A percentile compares a stretch with the other conserved stretches of the same genome.
These are phyloP conservation scores for Cartodere bifasciata DNA, from an alignment of 2,888 invertebrate genomes.

Conservation along the genomic window DNA sequence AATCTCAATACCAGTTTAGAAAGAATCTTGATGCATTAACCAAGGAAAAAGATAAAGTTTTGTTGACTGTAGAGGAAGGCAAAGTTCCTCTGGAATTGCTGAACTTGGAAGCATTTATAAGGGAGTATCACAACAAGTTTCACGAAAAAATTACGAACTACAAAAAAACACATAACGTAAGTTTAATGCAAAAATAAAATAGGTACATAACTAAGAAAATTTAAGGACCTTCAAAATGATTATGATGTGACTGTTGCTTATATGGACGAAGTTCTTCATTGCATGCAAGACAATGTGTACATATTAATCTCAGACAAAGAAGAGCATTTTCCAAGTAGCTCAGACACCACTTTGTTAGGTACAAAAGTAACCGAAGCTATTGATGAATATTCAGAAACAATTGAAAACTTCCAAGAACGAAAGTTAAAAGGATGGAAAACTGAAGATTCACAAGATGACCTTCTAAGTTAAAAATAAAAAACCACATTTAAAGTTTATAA, in stretches of 20 bases:
- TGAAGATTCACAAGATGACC: slow-evolving; percentile 16
- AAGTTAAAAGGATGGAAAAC: slow-evolving; percentile 22
- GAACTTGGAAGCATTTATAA: too few relatives aligned
- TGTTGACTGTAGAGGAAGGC: slow-evolving; percentile 14
- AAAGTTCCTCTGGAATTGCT: slow-evolving; percentile 17
- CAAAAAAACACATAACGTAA: too few relatives aligned
- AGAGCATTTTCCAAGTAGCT: slow-evolving; percentile 19
- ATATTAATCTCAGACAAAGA: slow-evolving; percentile 21
- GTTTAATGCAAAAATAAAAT: too few relatives aligned
- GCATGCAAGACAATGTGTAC: slow-evolving; percentile 18
- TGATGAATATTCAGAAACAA: slow-evolving; percentile 17
- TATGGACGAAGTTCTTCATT: slow-evolving; percentile 20
- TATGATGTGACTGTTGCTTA: slow-evolving; percentile 19
- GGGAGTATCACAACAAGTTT: too few relatives aligned
- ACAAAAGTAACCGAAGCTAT: slow-evolving; percentile 17
- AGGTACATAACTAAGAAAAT: too few relatives aligned
- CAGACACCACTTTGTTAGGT: slow-evolving; percentile 18
- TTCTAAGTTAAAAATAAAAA: slow-evolving; percentile 17
- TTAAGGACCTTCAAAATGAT: slow-evolving; percentile 24
- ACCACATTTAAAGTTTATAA: too few relatives aligned
- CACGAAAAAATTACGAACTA: too few relatives aligned
- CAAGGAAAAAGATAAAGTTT: slow-evolving; percentile 17
- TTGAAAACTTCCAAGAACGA: slow-evolving; percentile 19
- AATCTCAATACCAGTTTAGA: slow-evolving; percentile 22
- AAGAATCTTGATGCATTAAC: slow-evolving; percentile 20